A percentile compares a stretch with the other conserved stretches of the same genome.
These are phyloP conservation scores for Hydriomena furcata DNA, from an alignment of 2,888 invertebrate species.

Conservation along the genomic window DNA sequence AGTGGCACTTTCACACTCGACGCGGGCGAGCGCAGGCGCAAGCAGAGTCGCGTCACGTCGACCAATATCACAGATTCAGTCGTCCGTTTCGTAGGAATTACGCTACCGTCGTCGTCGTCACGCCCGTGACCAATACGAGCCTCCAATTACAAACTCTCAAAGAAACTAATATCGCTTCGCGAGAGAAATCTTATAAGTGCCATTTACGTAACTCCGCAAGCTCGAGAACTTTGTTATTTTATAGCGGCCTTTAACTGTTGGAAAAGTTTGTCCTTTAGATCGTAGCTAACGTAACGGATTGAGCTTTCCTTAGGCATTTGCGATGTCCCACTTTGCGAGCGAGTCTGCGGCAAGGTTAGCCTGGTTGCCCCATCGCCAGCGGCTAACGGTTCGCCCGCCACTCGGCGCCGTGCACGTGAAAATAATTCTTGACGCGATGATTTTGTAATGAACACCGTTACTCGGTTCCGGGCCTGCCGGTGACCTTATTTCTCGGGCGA, in stretches of 20 bases:
- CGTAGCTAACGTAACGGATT: slow-evolving; percentile 36
- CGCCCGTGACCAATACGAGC: slow-evolving; percentile 41
- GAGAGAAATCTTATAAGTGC: slow-evolving; percentile 49
- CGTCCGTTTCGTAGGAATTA: not conserved
- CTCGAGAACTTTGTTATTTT: slow-evolving; percentile 1
- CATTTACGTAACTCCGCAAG: slow-evolving; percentile 46
- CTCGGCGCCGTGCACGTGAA: slow-evolving; percentile 75
- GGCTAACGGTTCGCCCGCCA: slow-evolving; percentile 50
- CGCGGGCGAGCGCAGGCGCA: slow-evolving; percentile 29
- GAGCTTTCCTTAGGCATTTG: slow-evolving; percentile 35
- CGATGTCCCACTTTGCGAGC: slow-evolving; percentile 63
- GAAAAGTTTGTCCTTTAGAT: slow-evolving; percentile 22
- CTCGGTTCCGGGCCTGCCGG: slow-evolving; percentile 77
- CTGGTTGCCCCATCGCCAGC: slow-evolving; percentile 55
- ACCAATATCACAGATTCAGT: slow-evolving; percentile 8
- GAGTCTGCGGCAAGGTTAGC: slow-evolving; percentile 55
- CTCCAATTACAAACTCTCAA: slow-evolving; percentile 50
- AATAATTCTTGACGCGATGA: slow-evolving; percentile 82
- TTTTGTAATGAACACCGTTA: slow-evolving; percentile 82
- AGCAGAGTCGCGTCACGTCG: slow-evolving; percentile 22
- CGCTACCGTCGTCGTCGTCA: slow-evolving; percentile 24
- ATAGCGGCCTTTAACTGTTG: not conserved
- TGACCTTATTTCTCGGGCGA: slow-evolving; percentile 77
- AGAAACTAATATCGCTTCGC: slow-evolving; percentile 48
- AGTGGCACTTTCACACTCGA: slow-evolving; percentile 73